phyloP scores from a whole-genome alignment of 1,140 invertebrate species.

The Pollicipes pollicipes region DNA sequence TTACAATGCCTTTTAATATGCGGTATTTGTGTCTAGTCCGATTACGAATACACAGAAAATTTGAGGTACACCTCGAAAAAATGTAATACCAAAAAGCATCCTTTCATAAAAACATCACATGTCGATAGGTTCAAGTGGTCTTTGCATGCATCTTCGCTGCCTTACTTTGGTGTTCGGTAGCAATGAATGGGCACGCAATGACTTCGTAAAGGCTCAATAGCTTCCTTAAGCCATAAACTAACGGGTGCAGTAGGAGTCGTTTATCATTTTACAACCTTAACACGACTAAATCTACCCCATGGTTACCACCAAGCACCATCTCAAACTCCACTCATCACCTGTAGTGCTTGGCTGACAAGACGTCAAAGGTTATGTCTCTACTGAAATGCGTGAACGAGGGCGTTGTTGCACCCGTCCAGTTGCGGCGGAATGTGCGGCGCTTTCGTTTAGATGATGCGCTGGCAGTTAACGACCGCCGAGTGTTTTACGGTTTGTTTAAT shows the following conservation, averaged over 20 bases:
- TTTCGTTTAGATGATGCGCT: neutral
- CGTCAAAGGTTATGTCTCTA: neutral
- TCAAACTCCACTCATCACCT: neutral
- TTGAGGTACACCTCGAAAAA: too few species aligned
- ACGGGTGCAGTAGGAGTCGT: neutral
- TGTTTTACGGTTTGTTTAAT: conserved; percentile 2
- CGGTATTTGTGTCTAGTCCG: too few species aligned
- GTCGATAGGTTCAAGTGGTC: too few species aligned
- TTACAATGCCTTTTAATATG: too few species aligned
- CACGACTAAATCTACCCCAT: neutral
- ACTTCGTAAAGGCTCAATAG: too few species aligned
- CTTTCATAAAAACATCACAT: too few species aligned
- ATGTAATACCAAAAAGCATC: too few species aligned
- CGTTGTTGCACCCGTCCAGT: neutral
- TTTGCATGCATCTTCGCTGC: too few species aligned
- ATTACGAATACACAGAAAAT: too few species aligned
- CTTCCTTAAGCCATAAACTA: too few species aligned
- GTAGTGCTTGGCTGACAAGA: neutral
- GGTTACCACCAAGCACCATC: neutral
- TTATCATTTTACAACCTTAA: neutral
- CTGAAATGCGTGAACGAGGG: neutral
- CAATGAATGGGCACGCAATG: too few species aligned
- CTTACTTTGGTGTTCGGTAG: too few species aligned
- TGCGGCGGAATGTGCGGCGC: neutral
- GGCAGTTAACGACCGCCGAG: neutral